Conservation (phyloP, 2,888 invertebrate species). For the Bombylius major region DNA sequence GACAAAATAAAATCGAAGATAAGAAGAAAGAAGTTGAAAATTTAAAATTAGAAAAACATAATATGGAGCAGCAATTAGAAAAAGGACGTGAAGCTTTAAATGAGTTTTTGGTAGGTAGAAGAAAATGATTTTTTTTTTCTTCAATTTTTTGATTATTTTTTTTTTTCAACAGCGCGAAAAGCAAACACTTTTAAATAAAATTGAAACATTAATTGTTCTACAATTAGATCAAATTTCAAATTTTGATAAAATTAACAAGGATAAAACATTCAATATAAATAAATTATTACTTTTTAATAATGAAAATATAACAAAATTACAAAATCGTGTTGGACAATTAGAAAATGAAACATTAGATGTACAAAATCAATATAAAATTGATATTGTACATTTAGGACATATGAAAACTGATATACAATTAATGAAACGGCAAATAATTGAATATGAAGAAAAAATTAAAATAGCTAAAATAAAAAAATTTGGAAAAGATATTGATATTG, state of each 20-base stretch:
- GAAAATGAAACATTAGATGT: conserved; percentile 52
- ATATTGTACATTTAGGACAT: conserved; percentile 52
- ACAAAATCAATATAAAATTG: conserved; percentile 49
- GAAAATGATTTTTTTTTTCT: neutral
- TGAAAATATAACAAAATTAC: conserved; percentile 42
- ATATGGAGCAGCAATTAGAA: conserved; percentile 43
- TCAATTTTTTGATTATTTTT: no score
- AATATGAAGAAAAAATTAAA: conserved; percentile 42
- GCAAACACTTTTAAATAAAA: conserved; percentile 64
- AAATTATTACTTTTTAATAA: conserved; percentile 52
- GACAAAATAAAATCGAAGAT: conserved; percentile 43
- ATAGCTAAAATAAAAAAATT: conserved; percentile 44
- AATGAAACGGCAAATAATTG: conserved; percentile 48
- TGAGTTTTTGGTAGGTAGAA: conserved; percentile 46
- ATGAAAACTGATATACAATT: conserved; percentile 56
- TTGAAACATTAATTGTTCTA: conserved; percentile 55
- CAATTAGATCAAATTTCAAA: conserved; percentile 56
- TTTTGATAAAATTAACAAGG: conserved; percentile 22
- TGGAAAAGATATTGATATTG: conserved; percentile 41
- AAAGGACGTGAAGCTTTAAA: conserved; percentile 46
- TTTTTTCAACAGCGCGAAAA: conserved; percentile 37
- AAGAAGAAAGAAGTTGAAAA: conserved; percentile 48
- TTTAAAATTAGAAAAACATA: conserved; percentile 43
- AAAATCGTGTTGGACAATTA: conserved; percentile 50
- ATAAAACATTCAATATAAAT: conserved; percentile 29